Conservation (phyloP, 2,888 invertebrate genomes). For the Chrysodeixis includens region DNA sequence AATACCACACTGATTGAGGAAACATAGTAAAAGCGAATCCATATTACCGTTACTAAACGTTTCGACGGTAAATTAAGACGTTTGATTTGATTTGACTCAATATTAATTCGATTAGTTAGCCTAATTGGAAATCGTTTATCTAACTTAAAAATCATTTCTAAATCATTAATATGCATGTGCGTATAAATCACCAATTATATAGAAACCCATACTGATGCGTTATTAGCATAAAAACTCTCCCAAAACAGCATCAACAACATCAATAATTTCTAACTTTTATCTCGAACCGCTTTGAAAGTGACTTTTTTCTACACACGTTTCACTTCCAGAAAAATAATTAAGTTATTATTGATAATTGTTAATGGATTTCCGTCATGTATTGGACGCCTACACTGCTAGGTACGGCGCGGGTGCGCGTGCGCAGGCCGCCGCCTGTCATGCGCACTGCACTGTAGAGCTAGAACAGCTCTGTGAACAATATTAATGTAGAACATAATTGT, state of each 20-base stretch:
- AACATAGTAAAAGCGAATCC: background rate
- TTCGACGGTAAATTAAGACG: background rate
- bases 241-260: too few relatives aligned
- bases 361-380: conserved; percentile 22
- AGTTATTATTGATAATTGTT: background rate
- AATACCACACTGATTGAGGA: background rate
- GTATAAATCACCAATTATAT: background rate
- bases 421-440: conserved; percentile 36
- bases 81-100: background rate
- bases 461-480: background rate
- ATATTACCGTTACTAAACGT: background rate
- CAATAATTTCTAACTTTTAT: too few relatives aligned
- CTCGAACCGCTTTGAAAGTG: too few relatives aligned
- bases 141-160: background rate
- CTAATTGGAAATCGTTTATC: conserved; percentile 4
- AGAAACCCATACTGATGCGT: background rate
- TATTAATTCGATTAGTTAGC: background rate
- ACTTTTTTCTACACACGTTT: background rate
- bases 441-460: conserved; percentile 13
- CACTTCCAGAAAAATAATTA: background rate
- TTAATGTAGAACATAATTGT: background rate
- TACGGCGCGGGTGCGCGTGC: conserved; percentile 19
- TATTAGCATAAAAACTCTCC: too few relatives aligned
- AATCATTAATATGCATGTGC: background rate
- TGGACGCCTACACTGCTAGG: conserved; percentile 8